phyloP scores from a whole-genome alignment of 2,888 invertebrate genomes.

The Leptinotarsa tumamoca region DNA sequence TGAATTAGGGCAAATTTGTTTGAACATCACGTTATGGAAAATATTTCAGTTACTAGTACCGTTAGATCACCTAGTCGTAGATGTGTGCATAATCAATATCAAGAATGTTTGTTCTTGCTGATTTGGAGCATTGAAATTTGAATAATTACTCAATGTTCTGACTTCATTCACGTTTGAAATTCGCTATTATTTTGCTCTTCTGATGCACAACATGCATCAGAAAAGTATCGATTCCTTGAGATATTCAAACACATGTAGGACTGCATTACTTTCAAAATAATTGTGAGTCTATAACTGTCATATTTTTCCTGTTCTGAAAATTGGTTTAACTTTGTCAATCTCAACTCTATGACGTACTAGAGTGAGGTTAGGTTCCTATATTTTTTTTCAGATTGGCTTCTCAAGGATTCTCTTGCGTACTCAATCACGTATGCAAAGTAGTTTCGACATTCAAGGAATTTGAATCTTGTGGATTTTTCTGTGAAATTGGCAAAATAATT shows the following conservation, averaged over 20 bases:
- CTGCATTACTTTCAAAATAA: too few species aligned
- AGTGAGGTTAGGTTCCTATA: neutral
- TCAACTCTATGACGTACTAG: too few species aligned
- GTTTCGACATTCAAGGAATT: constrained; percentile 47
- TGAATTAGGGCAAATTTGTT: constrained; percentile 7
- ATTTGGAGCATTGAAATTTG: too few species aligned
- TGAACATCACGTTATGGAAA: constrained; percentile 1
- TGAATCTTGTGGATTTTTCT: constrained; percentile 61
- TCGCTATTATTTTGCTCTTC: too few species aligned
- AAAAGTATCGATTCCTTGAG: too few species aligned
- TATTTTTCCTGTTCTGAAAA: too few species aligned
- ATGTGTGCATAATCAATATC: neutral
- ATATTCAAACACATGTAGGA: too few species aligned
- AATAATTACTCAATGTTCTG: neutral
- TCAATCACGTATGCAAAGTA: constrained; percentile 56
- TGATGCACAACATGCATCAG: too few species aligned
- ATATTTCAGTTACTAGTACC: neutral
- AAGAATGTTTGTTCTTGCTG: too few species aligned
- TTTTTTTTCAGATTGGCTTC: constrained; percentile 51
- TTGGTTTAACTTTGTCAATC: too few species aligned
- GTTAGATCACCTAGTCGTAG: neutral
- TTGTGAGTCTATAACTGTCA: too few species aligned
- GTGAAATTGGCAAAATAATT: constrained; percentile 61
- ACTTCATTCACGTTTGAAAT: too few species aligned
- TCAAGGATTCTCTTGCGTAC: constrained; percentile 56